A percentile compares a stretch with the other conserved stretches of the same genome.
Evolutionary conservation across 1,140 invertebrate species (phyloP).

Genomic region (Panagrolaimus sp.): DNA sequence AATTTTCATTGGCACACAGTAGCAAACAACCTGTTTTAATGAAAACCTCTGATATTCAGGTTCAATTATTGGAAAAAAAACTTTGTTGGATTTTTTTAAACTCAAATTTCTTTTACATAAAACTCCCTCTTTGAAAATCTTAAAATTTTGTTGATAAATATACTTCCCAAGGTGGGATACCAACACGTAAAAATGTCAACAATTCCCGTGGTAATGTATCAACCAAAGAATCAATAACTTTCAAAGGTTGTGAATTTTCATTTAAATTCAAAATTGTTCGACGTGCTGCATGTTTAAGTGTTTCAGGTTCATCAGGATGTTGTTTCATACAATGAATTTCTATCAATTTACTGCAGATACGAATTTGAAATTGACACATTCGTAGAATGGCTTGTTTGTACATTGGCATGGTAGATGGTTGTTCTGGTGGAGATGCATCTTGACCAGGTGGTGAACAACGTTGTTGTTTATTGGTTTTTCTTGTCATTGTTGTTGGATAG

Average conservation of each 20-base stretch:
- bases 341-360: slow-evolving; percentile 8
- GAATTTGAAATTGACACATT: slow-evolving; percentile 10
- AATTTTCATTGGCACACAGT: too few relatives aligned
- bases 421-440: too few relatives aligned
- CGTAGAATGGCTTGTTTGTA: not conserved
- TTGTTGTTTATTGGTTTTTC: too few relatives aligned
- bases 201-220: not conserved
- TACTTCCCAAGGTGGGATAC: not conserved
- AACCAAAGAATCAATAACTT: not conserved
- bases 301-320: not conserved
- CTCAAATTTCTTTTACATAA: too few relatives aligned
- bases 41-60: too few relatives aligned
- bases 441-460: too few relatives aligned
- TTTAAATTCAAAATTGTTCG: not conserved
- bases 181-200: not conserved
- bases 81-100: too few relatives aligned
- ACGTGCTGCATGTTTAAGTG: not conserved
- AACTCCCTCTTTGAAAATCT: too few relatives aligned
- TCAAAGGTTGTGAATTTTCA: not conserved
- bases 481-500: too few relatives aligned
- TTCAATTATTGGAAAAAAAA: too few relatives aligned
- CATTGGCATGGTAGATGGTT: not conserved
- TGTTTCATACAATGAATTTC: slow-evolving; percentile 2
- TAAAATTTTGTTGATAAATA: not conserved
- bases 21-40: too few relatives aligned